Conservation (phyloP, 53 echinoderm and acorn worm species). For the Antedon mediterranea region DNA sequence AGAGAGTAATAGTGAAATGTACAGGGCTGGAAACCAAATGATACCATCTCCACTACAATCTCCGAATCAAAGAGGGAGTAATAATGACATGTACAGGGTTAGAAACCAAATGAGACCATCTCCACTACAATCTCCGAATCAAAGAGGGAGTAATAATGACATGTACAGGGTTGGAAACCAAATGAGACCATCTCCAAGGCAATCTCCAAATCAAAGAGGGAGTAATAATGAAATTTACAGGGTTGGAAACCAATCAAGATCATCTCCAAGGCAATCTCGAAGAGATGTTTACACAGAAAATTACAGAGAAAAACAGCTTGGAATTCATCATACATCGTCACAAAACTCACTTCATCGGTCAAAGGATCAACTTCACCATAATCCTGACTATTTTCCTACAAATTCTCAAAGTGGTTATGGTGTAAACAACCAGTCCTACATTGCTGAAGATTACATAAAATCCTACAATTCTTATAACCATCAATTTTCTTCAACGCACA, state of each 20-base stretch:
- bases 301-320: background rate
- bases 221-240: background rate
- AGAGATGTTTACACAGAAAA: background rate
- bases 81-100: background rate
- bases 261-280: background rate
- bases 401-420: background rate
- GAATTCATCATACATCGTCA: background rate
- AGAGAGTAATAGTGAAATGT: background rate
- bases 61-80: background rate
- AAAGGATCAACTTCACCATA: background rate
- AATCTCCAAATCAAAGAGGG: background rate
- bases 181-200: background rate
- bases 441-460: background rate
- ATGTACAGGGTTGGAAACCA: background rate
- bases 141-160: background rate
- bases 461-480: background rate
- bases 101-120: background rate
- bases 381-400: background rate
- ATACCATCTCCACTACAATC: background rate
- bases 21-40: too few species aligned
- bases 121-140: background rate
- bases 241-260: background rate
- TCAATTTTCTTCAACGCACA: background rate
- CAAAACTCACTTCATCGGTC: background rate
- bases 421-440: background rate